Percentiles rank a stretch among this genome's conserved stretches.
Evolutionary conservation across 2,797 vertebrate species (phyloP).

Genomic region (Pygocentrus nattereri): DNA sequence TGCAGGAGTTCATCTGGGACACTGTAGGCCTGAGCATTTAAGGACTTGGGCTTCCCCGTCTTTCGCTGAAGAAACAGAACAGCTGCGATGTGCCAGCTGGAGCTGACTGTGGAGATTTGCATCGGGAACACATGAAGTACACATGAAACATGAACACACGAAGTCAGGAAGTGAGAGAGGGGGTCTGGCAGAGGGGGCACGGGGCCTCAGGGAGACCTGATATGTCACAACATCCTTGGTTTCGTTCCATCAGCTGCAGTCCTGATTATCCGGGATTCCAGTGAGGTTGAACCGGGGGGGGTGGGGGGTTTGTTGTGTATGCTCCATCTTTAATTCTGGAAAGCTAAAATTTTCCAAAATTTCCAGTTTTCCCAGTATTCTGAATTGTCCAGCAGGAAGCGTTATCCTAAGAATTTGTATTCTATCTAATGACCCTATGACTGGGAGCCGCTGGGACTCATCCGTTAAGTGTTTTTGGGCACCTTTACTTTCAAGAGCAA

Average conservation of each 20-base stretch:
- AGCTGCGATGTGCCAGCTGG: conserved; percentile 59
- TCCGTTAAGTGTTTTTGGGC: too few species aligned
- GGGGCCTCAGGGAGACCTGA: background rate
- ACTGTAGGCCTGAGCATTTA: conserved; percentile 27
- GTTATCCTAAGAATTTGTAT: background rate
- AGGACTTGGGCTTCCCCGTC: conserved; percentile 45
- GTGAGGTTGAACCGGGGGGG: too few species aligned
- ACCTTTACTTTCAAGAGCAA: background rate
- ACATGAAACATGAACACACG: too few species aligned
- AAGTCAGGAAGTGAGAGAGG: conserved; percentile 28
- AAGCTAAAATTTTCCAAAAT: background rate
- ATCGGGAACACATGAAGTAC: too few species aligned
- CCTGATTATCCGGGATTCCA: background rate
- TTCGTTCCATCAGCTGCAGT: background rate
- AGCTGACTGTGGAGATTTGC: conserved; percentile 58
- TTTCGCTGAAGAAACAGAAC: conserved; percentile 57
- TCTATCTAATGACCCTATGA: background rate
- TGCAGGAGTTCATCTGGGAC: conserved; percentile 61
- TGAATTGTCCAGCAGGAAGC: background rate
- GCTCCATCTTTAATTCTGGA: background rate
- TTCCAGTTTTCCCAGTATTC: background rate
- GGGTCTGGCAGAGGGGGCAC: background rate
- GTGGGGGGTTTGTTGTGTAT: background rate
- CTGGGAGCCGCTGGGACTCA: background rate
- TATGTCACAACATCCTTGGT: conserved; percentile 1